These are phyloP conservation scores for Barnardius zonarius DNA, from an alignment of 2,113 vertebrate genomes.

Conservation along the genomic window DNA sequence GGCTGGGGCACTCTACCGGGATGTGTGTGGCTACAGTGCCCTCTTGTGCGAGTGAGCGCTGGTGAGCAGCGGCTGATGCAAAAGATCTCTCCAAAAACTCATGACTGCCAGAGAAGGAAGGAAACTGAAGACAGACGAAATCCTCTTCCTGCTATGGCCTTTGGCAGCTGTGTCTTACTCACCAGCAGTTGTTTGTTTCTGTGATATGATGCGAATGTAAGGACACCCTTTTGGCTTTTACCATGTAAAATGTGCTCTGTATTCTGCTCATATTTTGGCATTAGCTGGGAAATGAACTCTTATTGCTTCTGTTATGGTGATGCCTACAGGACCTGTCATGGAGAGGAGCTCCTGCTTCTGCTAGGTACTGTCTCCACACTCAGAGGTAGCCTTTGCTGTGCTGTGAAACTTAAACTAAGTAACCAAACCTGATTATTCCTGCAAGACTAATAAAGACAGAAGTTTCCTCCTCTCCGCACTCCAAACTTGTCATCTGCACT, in stretches of 20 bases:
- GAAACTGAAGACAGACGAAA: background rate
- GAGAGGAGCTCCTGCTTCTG: background rate
- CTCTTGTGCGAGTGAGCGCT: conserved; percentile 21
- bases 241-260: background rate
- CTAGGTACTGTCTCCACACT: background rate
- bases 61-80: background rate
- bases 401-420: background rate
- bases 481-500: background rate
- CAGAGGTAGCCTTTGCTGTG: background rate
- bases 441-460: background rate
- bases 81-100: background rate
- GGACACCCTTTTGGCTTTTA: background rate
- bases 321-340: background rate
- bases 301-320: background rate
- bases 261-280: background rate
- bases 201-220: background rate
- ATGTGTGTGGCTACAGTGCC: conserved; percentile 12
- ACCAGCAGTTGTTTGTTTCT: background rate
- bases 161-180: background rate
- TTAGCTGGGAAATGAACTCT: background rate
- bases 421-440: background rate
- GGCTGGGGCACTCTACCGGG: background rate
- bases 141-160: background rate
- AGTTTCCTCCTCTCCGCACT: background rate
- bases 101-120: background rate